Evolutionary conservation across 2,113 vertebrate genomes (phyloP).

Genomic region (Datnioides undecimradiatus): DNA sequence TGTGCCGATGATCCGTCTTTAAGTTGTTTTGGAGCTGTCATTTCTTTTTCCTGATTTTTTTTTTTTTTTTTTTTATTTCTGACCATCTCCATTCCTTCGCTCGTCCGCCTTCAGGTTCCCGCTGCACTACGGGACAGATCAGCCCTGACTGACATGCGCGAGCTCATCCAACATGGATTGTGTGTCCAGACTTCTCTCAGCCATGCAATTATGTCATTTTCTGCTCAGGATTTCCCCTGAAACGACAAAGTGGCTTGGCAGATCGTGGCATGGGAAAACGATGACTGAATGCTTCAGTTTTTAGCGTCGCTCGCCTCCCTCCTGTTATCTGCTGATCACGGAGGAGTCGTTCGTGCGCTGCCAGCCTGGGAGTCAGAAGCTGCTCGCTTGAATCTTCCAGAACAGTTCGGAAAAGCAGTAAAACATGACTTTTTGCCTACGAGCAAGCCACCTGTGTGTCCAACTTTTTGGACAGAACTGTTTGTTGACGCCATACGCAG

Average conservation of each 20-base stretch:
- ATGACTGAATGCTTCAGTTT: slow-evolving; percentile 47
- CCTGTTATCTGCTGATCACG: slow-evolving; percentile 30
- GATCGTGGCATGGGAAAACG: slow-evolving; percentile 21
- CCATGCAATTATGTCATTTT: slow-evolving; percentile 74
- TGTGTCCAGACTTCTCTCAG: slow-evolving; percentile 57
- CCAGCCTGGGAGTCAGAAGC: not conserved
- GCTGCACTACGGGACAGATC: slow-evolving; percentile 27
- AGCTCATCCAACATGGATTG: slow-evolving; percentile 31
- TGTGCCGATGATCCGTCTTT: slow-evolving; percentile 45
- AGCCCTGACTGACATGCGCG: slow-evolving; percentile 43
- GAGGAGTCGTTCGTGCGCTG: slow-evolving; percentile 21
- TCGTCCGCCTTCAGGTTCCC: slow-evolving; percentile 4
- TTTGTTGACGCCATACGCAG: slow-evolving; percentile 1
- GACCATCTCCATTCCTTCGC: slow-evolving; percentile 2
- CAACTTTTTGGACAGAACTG: not conserved
- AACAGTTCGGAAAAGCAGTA: not conserved
- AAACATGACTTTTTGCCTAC: not conserved
- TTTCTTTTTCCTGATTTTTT: slow-evolving; percentile 1
- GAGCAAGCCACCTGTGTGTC: not conserved
- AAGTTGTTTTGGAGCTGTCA: slow-evolving; percentile 32
- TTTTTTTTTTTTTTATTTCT: not conserved
- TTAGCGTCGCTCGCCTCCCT: slow-evolving; percentile 14
- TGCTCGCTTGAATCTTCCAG: not conserved
- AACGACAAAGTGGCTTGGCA: slow-evolving; percentile 67
- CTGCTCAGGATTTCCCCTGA: slow-evolving; percentile 68